Evolutionary conservation across 2,797 vertebrate genomes (phyloP).

Genomic region (Euthynnus affinis): DNA sequence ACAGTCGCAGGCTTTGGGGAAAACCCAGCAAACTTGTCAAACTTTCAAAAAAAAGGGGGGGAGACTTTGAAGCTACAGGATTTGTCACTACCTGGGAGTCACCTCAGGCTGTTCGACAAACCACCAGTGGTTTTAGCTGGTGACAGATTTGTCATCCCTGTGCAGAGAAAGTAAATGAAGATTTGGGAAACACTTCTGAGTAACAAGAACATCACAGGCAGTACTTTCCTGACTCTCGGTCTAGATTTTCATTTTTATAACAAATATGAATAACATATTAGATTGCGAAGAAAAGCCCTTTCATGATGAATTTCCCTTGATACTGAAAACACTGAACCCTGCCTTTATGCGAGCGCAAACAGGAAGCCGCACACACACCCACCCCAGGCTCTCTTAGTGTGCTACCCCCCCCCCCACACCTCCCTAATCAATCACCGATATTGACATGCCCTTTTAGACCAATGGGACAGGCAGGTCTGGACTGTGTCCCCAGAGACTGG

Average conservation of each 20-base stretch:
- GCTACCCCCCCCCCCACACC: conserved; percentile 39
- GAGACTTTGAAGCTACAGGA: conserved; percentile 39
- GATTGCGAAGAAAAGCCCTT: conserved; percentile 20
- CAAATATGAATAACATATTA: conserved; percentile 28
- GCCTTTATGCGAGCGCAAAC: conserved; percentile 15
- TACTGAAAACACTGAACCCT: conserved; percentile 1
- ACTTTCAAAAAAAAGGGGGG: conserved; percentile 35
- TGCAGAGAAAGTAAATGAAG: neutral
- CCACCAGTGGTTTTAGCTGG: conserved; percentile 26
- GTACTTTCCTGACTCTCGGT: conserved; percentile 41
- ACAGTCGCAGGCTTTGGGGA: conserved; percentile 36
- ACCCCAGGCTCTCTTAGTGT: neutral
- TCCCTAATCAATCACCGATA: conserved; percentile 64
- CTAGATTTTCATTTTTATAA: conserved; percentile 36
- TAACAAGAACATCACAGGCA: conserved; percentile 18
- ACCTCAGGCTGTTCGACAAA: conserved; percentile 12
- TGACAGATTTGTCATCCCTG: conserved; percentile 41
- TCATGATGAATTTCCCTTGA: conserved; percentile 26
- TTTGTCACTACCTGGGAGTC: conserved; percentile 35
- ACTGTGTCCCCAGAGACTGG: conserved; percentile 57
- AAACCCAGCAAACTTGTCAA: conserved; percentile 46
- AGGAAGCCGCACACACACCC: neutral
- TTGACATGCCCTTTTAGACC: conserved; percentile 62
- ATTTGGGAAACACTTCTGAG: conserved; percentile 39
- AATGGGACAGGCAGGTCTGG: conserved; percentile 54